Percentiles rank a stretch among this genome's conserved stretches.
Evolutionary conservation across 2,888 invertebrate species (phyloP).

Genomic region (Brachypterus glaber): DNA sequence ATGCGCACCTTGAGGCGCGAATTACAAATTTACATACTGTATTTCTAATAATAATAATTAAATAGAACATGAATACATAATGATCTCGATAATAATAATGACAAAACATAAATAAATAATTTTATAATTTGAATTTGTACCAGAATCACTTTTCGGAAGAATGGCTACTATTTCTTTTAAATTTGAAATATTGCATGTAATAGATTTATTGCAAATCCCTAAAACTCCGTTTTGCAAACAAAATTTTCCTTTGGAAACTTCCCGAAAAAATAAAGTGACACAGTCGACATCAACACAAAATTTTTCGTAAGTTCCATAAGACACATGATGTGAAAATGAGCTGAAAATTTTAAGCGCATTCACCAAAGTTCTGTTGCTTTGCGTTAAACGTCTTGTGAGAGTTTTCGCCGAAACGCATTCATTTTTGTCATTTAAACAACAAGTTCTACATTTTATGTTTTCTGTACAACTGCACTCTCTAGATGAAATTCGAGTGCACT

Average conservation of each 20-base stretch:
- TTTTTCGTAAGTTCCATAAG: constrained; percentile 11
- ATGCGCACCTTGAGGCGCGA: constrained; percentile 30
- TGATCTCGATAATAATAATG: no score
- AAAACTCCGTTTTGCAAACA: constrained; percentile 23
- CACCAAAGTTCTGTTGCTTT: constrained; percentile 5
- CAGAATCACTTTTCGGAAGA: no score
- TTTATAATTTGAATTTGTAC: no score
- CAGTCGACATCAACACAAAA: constrained; percentile 16
- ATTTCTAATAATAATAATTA: no score
- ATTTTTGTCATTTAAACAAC: constrained; percentile 18
- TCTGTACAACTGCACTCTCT: constrained; percentile 41
- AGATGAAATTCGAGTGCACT: constrained; percentile 42
- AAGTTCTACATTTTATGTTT: constrained; percentile 21
- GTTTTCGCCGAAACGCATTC: constrained; percentile 16
- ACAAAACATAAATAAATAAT: no score
- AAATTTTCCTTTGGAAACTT: constrained; percentile 15
- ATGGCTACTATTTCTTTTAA: no score
- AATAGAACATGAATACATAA: no score
- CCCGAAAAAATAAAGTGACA: constrained; percentile 19
- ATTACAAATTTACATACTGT: constrained; percentile 28
- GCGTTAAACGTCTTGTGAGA: constrained; percentile 13
- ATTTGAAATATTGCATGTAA: no score
- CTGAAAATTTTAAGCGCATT: constrained; percentile 4
- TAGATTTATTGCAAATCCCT: constrained; percentile 21
- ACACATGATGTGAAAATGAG: constrained; percentile 4